Conservation (phyloP, 2,888 invertebrate genomes). For the Cheilosia urbana region DNA sequence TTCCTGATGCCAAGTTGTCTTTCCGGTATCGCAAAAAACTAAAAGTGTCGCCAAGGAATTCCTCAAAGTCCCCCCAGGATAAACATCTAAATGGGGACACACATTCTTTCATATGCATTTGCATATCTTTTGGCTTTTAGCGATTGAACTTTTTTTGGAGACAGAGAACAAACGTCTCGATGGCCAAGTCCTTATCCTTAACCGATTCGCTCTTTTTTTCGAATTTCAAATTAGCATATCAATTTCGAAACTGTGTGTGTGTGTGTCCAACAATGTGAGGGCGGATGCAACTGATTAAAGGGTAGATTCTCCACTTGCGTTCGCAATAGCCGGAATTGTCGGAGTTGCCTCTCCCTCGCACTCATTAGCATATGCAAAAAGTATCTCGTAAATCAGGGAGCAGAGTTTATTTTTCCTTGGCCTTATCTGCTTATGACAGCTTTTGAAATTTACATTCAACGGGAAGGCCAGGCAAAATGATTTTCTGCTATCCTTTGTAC, state of each 20-base stretch:
- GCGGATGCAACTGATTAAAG: constrained; percentile 66
- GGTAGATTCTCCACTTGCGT: constrained; percentile 25
- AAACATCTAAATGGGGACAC: constrained; percentile 12
- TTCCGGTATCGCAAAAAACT: constrained; percentile 50
- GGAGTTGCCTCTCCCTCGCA: constrained; percentile 24
- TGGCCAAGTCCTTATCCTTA: constrained; percentile 18
- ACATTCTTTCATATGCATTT: constrained; percentile 54
- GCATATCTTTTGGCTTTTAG: constrained; percentile 64
- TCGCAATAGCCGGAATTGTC: background rate
- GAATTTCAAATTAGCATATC: constrained; percentile 69
- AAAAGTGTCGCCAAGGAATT: constrained; percentile 67
- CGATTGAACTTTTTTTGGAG: constrained; percentile 37
- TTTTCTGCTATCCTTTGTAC: constrained; percentile 38
- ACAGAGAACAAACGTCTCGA: constrained; percentile 31
- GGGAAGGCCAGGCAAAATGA: constrained; percentile 46
- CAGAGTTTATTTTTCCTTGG: constrained; percentile 71
- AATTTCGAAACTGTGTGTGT: constrained; percentile 68
- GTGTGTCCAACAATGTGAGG: constrained; percentile 56
- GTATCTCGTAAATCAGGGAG: constrained; percentile 73
- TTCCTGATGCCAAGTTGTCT: constrained; percentile 65
- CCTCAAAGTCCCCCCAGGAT: constrained; percentile 16
- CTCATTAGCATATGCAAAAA: constrained; percentile 75
- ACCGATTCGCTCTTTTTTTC: constrained; percentile 38
- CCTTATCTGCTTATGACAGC: constrained; percentile 75
- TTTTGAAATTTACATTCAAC: constrained; percentile 71